phyloP scores from a whole-genome alignment of 1,140 invertebrate genomes.

The Phocides pigmalion region DNA sequence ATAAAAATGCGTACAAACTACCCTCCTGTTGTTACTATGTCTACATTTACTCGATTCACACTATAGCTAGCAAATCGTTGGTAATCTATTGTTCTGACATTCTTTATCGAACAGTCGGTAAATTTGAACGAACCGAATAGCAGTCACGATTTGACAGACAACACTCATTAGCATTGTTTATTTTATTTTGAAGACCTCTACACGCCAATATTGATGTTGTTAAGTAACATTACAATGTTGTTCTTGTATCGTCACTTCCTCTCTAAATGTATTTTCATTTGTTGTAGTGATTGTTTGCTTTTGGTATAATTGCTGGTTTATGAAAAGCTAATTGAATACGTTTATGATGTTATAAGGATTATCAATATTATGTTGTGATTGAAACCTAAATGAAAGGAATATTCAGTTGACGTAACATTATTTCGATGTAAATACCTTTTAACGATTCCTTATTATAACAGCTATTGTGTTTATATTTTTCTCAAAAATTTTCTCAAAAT shows the following conservation, averaged over 20 bases:
- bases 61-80: background rate
- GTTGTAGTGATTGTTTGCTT: slow-evolving; percentile 20
- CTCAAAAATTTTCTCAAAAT: background rate
- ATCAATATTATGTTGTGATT: background rate
- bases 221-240: slow-evolving; percentile 36
- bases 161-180: slow-evolving; percentile 77
- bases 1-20: too few species aligned
- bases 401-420: background rate
- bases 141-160: slow-evolving; percentile 75
- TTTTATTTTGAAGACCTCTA: slow-evolving; percentile 59
- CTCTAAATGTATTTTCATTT: slow-evolving; percentile 21
- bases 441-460: background rate
- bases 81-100: slow-evolving; percentile 11
- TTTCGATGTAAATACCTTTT: background rate
- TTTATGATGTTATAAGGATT: slow-evolving; percentile 5
- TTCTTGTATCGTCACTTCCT: slow-evolving; percentile 29
- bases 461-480: background rate
- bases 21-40: too few species aligned
- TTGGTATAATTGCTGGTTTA: slow-evolving; percentile 24
- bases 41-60: background rate
- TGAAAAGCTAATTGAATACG: slow-evolving; percentile 9
- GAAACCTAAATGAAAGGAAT: too few species aligned
- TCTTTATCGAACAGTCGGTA: slow-evolving; percentile 30
- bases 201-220: slow-evolving; percentile 41
- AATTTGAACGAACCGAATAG: slow-evolving; percentile 37